Conservation (phyloP, 2,113 vertebrate species). For the Siniperca knerii region DNA sequence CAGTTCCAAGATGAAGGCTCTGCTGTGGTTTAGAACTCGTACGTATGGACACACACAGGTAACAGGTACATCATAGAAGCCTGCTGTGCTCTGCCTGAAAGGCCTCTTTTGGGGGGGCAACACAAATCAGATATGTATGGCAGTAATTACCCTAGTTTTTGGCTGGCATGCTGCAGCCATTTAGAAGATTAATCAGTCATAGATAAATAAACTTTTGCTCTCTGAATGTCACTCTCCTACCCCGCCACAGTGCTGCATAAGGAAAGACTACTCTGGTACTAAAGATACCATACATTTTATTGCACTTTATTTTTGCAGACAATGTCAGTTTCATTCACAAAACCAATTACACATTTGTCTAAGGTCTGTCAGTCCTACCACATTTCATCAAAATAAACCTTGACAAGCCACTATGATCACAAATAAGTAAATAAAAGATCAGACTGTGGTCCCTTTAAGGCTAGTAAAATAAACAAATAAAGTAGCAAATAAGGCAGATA, state of each 20-base stretch:
- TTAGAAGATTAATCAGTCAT: conserved; percentile 73
- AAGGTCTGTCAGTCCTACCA: no score
- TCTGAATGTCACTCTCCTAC: conserved; percentile 35
- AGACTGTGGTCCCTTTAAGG: not conserved
- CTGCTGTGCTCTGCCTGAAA: conserved; percentile 60
- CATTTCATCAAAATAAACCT: not conserved
- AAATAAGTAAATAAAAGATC: not conserved
- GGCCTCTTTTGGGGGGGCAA: conserved; percentile 44
- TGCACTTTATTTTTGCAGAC: not conserved
- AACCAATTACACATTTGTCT: not conserved
- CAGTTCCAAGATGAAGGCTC: conserved; percentile 18
- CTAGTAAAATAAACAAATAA: not conserved
- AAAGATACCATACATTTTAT: conserved; percentile 1
- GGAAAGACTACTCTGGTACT: conserved; percentile 3
- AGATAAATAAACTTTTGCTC: conserved; percentile 70
- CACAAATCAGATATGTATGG: conserved; percentile 71
- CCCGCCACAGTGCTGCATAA: conserved; percentile 5
- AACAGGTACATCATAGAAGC: conserved; percentile 58
- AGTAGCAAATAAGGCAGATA: not conserved
- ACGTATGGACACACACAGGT: conserved; percentile 49
- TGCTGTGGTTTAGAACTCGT: conserved; percentile 1
- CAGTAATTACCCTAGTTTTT: conserved; percentile 68
- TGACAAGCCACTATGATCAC: not conserved
- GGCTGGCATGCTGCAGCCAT: conserved; percentile 61
- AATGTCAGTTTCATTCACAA: not conserved